Evolutionary conservation across 1,140 invertebrate species (phyloP).

Genomic region (Holotrichia oblita): DNA sequence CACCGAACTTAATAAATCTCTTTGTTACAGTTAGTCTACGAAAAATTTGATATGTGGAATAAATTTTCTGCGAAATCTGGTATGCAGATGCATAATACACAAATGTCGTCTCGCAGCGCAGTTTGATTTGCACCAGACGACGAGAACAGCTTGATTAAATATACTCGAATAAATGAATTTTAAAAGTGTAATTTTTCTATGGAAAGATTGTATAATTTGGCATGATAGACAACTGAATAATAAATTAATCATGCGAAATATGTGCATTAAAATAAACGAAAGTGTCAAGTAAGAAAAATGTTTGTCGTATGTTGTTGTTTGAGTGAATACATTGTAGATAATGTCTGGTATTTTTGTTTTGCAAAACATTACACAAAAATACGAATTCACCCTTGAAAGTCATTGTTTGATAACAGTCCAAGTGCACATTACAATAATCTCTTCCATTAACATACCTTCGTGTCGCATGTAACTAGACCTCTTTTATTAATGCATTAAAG

Average conservation of each 20-base stretch:
- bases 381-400: not conserved
- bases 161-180: constrained; percentile 3
- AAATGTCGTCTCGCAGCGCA: not conserved
- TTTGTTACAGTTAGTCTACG: not conserved
- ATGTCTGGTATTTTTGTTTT: not conserved
- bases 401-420: not conserved
- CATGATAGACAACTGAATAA: not conserved
- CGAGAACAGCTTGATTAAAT: not conserved
- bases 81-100: constrained; percentile 22
- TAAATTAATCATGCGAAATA: not conserved
- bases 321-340: not conserved
- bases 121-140: not conserved
- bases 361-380: not conserved
- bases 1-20: constrained; percentile 14
- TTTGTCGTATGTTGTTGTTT: not conserved
- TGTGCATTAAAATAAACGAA: not conserved
- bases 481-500: too few relatives aligned
- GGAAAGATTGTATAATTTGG: not conserved
- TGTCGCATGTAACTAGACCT: too few relatives aligned
- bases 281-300: not conserved
- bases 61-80: constrained; percentile 4
- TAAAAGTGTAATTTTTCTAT: not conserved
- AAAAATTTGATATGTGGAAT: constrained; percentile 8
- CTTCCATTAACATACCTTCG: too few relatives aligned
- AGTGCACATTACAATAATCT: too few relatives aligned